These are phyloP conservation scores for Coelopa pilipes DNA, from an alignment of 2,888 invertebrate species.

Conservation along the genomic window DNA sequence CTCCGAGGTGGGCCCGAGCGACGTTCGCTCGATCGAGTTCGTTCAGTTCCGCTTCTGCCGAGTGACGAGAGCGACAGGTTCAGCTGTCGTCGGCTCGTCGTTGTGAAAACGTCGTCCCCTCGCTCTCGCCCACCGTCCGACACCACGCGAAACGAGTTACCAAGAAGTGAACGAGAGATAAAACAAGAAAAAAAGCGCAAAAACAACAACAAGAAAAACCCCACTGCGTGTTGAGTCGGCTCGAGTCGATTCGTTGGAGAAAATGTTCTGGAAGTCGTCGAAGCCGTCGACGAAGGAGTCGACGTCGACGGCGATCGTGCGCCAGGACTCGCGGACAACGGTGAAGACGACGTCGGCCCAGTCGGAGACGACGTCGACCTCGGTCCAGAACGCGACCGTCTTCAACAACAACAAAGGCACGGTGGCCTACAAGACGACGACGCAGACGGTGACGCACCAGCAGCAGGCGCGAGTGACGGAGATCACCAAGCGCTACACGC, in stretches of 20 bases:
- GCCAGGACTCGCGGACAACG: slow-evolving; percentile 57
- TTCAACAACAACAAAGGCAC: slow-evolving; percentile 55
- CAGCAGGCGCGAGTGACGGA: slow-evolving; percentile 57
- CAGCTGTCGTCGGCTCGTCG: too few species aligned
- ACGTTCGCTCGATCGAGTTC: too few species aligned
- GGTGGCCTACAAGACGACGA: slow-evolving; percentile 53
- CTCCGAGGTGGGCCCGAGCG: too few species aligned
- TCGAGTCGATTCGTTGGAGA: too few species aligned
- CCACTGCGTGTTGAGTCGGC: too few species aligned
- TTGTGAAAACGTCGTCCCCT: too few species aligned
- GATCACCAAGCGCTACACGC: slow-evolving; percentile 54
- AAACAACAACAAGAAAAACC: neutral
- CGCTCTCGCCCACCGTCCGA: neutral
- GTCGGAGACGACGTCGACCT: slow-evolving; percentile 57
- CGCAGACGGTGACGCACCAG: slow-evolving; percentile 59
- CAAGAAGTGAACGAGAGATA: neutral
- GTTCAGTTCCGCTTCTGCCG: too few species aligned
- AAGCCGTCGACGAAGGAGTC: slow-evolving; percentile 14
- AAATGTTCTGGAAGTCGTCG: slow-evolving; percentile 27
- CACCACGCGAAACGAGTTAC: neutral
- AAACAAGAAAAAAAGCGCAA: neutral
- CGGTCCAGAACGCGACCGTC: slow-evolving; percentile 57
- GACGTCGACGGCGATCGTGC: slow-evolving; percentile 46
- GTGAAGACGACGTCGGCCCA: slow-evolving; percentile 57
- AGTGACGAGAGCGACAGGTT: too few species aligned